A percentile compares a stretch with the other conserved stretches of the same genome.
Evolutionary conservation across 1,140 invertebrate species (phyloP).

Genomic region (Drosophila azteca): DNA sequence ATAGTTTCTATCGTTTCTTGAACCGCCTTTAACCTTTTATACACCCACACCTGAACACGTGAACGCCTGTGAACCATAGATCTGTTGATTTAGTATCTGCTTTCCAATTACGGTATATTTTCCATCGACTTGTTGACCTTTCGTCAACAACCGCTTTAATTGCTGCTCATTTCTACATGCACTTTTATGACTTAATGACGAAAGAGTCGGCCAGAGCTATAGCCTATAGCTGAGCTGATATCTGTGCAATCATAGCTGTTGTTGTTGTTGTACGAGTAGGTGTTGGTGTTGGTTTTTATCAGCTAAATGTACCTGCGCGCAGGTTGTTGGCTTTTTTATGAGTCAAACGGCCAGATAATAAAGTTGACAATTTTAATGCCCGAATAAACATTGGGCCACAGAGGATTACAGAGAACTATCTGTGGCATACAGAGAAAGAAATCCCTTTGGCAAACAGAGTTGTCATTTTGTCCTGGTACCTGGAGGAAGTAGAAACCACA

Average conservation of each 20-base stretch:
- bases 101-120: conserved; percentile 49
- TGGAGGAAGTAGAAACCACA: conserved; percentile 52
- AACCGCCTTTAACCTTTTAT: neutral
- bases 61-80: conserved; percentile 12
- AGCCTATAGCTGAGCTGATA: conserved; percentile 31
- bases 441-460: conserved; percentile 33
- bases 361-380: conserved; percentile 69
- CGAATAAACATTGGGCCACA: conserved; percentile 31
- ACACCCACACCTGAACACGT: neutral
- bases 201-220: conserved; percentile 6
- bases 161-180: conserved; percentile 46
- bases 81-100: conserved; percentile 44
- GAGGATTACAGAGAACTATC: neutral
- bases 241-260: conserved; percentile 31
- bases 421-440: conserved; percentile 18
- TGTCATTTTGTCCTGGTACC: conserved; percentile 22
- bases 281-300: conserved; percentile 39
- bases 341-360: conserved; percentile 52
- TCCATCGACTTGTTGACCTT: conserved; percentile 69
- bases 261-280: neutral
- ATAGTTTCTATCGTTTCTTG: too few relatives aligned
- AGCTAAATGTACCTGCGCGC: conserved; percentile 7
- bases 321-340: conserved; percentile 59
- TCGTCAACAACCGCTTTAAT: conserved; percentile 44
- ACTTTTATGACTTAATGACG: conserved; percentile 63